These are phyloP conservation scores for Meteorus colon DNA, from an alignment of 2,888 invertebrate species.

Conservation along the genomic window DNA sequence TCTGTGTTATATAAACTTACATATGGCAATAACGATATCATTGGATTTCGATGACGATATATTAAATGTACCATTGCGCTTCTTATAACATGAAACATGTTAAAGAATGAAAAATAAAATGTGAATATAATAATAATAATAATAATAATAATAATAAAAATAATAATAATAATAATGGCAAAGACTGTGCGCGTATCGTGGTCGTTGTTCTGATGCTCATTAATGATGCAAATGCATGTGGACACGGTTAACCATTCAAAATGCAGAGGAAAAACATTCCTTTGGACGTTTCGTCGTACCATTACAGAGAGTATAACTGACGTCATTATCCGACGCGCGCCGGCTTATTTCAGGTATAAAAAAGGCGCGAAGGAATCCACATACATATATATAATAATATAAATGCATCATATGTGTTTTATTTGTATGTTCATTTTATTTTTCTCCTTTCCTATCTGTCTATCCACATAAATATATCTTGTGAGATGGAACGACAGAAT, in stretches of 20 bases:
- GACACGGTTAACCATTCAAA: constrained; percentile 55
- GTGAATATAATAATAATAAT: background rate
- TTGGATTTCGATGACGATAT: constrained; percentile 52
- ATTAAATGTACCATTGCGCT: constrained; percentile 42
- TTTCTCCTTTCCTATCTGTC: background rate
- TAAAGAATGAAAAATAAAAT: background rate
- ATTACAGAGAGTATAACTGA: constrained; percentile 54
- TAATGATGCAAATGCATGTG: constrained; percentile 56
- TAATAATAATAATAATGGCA: background rate
- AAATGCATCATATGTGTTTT: background rate
- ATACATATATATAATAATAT: background rate
- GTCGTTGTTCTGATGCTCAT: constrained; percentile 49
- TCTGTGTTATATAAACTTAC: background rate
- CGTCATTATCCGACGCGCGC: constrained; percentile 56
- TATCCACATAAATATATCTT: background rate
- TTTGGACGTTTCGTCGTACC: constrained; percentile 53
- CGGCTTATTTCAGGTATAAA: constrained; percentile 39
- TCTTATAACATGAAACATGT: constrained; percentile 20
- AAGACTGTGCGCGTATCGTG: constrained; percentile 29
- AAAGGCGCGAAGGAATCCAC: constrained; percentile 34
- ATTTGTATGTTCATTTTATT: constrained; percentile 1
- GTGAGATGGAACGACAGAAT: background rate
- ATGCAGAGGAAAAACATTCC: constrained; percentile 52
- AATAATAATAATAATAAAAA: background rate
- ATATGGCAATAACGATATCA: constrained; percentile 48